Percentiles rank a stretch among this genome's conserved stretches.
Conservation (phyloP, 2,113 vertebrate species). For the Cisticola juncidis region DNA sequence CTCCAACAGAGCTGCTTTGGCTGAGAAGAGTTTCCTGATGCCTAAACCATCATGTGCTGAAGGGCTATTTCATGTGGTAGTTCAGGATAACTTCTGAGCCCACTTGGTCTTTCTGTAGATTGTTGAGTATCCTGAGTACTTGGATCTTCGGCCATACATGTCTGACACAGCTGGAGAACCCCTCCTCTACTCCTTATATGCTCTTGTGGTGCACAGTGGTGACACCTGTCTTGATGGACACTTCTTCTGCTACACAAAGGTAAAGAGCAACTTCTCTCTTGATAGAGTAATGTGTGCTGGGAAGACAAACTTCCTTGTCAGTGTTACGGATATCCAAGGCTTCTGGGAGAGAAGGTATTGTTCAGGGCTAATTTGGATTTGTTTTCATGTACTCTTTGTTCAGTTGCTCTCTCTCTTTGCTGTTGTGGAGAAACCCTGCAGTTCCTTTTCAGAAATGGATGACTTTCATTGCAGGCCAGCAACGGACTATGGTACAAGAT, state of each 20-base stretch:
- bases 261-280: neutral
- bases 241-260: conserved; percentile 15
- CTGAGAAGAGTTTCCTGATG: neutral
- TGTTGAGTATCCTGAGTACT: neutral
- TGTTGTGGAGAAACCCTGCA: neutral
- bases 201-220: neutral
- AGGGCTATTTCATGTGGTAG: neutral
- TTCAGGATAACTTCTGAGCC: neutral
- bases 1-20: neutral
- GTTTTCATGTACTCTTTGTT: neutral
- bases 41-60: neutral
- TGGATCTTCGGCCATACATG: neutral
- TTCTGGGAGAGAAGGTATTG: neutral
- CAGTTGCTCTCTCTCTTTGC: neutral
- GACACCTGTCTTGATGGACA: neutral
- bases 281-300: neutral
- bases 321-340: neutral
- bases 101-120: neutral
- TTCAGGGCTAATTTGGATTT: neutral
- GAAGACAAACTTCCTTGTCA: neutral
- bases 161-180: neutral
- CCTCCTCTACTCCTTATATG: neutral
- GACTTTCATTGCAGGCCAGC: neutral
- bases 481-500: neutral
- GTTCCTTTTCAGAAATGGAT: neutral